Conservation (phyloP, 2,797 vertebrate genomes). For the Manis crassicaudata region DNA sequence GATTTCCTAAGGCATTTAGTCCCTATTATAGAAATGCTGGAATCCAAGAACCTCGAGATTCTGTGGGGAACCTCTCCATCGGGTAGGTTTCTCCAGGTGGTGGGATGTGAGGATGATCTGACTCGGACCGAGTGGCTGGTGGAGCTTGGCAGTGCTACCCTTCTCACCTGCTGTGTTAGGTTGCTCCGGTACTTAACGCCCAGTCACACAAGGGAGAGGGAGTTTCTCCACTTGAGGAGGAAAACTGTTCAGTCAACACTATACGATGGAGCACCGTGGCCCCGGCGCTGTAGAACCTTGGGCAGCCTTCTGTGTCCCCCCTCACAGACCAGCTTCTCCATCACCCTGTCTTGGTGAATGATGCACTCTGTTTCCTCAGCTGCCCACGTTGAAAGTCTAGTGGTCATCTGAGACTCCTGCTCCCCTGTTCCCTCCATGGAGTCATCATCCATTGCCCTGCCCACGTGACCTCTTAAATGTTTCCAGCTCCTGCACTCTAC, state of each 20-base stretch:
- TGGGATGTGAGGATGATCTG: background rate
- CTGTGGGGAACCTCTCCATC: too few species aligned
- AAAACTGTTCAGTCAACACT: background rate
- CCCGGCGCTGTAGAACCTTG: background rate
- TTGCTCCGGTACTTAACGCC: background rate
- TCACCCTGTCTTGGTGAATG: background rate
- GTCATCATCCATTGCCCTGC: background rate
- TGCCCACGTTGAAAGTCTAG: background rate
- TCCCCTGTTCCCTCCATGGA: background rate
- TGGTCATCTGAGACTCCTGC: background rate
- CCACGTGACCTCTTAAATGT: background rate
- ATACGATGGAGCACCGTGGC: fast-evolving
- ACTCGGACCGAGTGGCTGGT: background rate
- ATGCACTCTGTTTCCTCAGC: background rate
- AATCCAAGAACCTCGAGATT: background rate
- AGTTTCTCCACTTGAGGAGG: background rate
- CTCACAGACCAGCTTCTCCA: background rate
- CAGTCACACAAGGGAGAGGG: background rate
- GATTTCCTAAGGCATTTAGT: background rate
- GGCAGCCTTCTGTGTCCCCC: background rate
- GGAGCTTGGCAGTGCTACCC: fast-evolving
- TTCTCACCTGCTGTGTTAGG: background rate
- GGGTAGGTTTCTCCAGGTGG: too few species aligned
- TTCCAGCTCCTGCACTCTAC: background rate
- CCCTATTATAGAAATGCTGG: background rate